Base-by-base conservation (phyloP, 1,140 invertebrate genomes). In the Drosophila chauvacae region DNA sequence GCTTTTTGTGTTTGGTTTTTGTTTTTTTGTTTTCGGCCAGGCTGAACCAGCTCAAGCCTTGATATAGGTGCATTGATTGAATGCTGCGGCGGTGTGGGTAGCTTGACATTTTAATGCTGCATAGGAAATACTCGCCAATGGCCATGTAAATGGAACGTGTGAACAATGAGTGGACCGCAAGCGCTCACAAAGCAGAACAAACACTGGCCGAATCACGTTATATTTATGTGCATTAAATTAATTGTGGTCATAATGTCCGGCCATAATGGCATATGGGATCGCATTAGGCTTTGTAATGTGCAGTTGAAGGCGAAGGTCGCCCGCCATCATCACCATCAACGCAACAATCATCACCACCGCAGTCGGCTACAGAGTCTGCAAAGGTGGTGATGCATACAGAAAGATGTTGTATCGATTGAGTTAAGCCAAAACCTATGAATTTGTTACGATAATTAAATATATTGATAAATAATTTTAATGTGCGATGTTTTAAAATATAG, bases 131-230 rank as follows among this genome's bases (percentile, higher is more conserved):
- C 80, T 64, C 81, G 45, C 66, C 80, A 88, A 58, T 83, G 84
- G 76, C 80, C 76, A 86, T 77, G 80, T 86, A 86, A 86, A 86
- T 86, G 80, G 83, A 86, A 88, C 83, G 83, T 86, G 83, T 88
- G 83, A 86, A 86, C 83, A 88, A 88, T 70, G 80, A 76, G 64
- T 64, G 62, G 56, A 68, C 66, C 59, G 53, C 66, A 47, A 60
- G 48, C 30, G 45, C 51, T 23, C 57, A 68, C 30, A 71, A 50
- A 56, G 48, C 62, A 81, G 61, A 58, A 65, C 77, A 58, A 42
- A 41, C 30, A 55, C 39, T n/a, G 39, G 23, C 37, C 41, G 44
- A 55, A 45, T 56, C 42, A 44, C 44, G 51, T 65, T 74, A 74
- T 64, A 66, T 85, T 60, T 86, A 81, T 77, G 74, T 69, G 74